These are phyloP conservation scores for Drosophila nr. perissopoda DNA, from an alignment of 2,888 invertebrate genomes.

Conservation along the genomic window DNA sequence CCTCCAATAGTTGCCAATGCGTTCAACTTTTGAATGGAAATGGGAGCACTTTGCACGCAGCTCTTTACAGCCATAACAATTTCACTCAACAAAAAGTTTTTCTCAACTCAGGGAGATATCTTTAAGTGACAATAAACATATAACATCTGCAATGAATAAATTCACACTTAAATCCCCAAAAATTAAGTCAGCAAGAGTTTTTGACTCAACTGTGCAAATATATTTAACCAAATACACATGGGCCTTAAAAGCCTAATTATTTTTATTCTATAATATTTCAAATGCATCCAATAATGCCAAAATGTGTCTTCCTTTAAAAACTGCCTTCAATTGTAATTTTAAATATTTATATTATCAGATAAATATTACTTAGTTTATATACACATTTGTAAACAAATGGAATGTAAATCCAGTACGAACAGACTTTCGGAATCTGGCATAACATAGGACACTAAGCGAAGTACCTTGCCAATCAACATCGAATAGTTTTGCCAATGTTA, in stretches of 20 bases:
- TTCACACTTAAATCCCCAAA: not conserved
- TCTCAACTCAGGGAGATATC: constrained; percentile 1
- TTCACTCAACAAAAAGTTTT: constrained; percentile 33
- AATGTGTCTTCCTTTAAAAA: not conserved
- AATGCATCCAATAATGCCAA: not conserved
- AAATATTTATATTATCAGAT: not conserved
- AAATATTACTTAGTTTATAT: fast-evolving
- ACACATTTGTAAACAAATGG: not conserved
- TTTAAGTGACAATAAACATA: constrained; percentile 2
- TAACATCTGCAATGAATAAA: not conserved
- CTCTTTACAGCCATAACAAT: constrained; percentile 32
- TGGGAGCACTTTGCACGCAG: constrained; percentile 44
- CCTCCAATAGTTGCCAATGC: constrained; percentile 41
- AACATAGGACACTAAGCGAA: not conserved
- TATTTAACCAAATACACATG: not conserved
- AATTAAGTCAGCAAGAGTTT: not conserved
- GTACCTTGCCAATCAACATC: not conserved
- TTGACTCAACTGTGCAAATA: not conserved
- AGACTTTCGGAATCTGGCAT: not conserved
- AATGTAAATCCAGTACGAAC: not conserved
- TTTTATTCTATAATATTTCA: not conserved
- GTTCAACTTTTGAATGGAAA: constrained; percentile 45
- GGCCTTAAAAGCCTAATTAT: not conserved
- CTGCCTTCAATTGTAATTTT: not conserved
- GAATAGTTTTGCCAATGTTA: not conserved